Conservation (phyloP, 2,888 invertebrate genomes). For the Caenorhabditis becei region DNA sequence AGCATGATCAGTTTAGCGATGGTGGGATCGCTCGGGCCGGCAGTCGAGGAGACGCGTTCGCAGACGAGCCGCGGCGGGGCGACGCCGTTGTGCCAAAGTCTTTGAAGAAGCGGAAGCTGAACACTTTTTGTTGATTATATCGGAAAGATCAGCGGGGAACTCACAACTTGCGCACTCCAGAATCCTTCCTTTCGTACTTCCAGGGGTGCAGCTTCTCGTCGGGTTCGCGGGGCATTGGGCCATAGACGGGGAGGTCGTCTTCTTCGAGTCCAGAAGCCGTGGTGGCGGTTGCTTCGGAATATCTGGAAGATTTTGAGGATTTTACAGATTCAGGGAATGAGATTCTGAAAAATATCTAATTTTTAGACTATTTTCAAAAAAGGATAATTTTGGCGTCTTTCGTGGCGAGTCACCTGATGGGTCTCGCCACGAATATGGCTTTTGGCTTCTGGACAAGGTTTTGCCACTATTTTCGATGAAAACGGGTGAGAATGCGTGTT, state of each 20-base stretch:
- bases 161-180: constrained; percentile 79
- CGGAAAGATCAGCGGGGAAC: constrained; percentile 23
- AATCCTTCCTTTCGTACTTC: constrained; percentile 84
- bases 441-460: no score
- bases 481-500: no score
- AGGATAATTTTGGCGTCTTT: no score
- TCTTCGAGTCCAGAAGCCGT: constrained; percentile 61
- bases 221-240: constrained; percentile 95
- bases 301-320: constrained; percentile 1
- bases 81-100: constrained; percentile 67
- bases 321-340: no score
- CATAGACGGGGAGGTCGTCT: constrained; percentile 94
- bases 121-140: constrained; percentile 43
- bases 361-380: no score
- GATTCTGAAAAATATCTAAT: no score
- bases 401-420: no score
- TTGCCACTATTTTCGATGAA: no score
- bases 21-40: constrained; percentile 66
- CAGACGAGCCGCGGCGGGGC: constrained; percentile 70
- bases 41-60: constrained; percentile 66
- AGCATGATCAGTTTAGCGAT: constrained; percentile 48
- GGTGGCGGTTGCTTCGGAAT: not conserved
- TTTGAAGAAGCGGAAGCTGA: constrained; percentile 77
- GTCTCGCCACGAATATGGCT: no score
- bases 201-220: constrained; percentile 93